phyloP scores from a whole-genome alignment of 2,113 vertebrate genomes.

The Nematolebias whitei region DNA sequence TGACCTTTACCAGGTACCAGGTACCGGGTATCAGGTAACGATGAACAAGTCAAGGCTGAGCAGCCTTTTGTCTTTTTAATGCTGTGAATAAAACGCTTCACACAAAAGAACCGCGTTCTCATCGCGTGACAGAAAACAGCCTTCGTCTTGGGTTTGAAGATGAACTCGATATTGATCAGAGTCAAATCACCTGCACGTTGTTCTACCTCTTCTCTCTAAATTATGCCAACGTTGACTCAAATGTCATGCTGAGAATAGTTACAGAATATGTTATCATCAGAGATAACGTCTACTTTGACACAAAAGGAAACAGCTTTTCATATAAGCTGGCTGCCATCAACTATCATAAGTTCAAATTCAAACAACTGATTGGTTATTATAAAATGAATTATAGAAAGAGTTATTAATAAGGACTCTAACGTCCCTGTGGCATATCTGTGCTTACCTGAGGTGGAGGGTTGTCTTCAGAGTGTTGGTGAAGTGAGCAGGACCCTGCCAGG shows the following conservation, averaged over 20 bases:
- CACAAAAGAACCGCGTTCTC: neutral
- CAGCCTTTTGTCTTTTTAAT: slow-evolving; percentile 8
- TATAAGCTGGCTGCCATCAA: neutral
- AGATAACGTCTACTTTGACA: no score
- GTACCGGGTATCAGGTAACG: slow-evolving; percentile 13
- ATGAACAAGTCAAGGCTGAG: slow-evolving; percentile 44
- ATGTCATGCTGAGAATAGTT: neutral
- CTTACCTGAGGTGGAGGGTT: slow-evolving; percentile 61
- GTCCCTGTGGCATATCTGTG: slow-evolving; percentile 9
- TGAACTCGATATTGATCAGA: neutral
- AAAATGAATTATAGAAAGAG: no score
- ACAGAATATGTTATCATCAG: no score
- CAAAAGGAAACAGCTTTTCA: neutral
- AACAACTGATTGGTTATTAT: no score
- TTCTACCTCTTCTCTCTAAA: neutral
- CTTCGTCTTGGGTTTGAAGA: no score
- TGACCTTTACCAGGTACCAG: slow-evolving; percentile 13
- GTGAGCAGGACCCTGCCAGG: slow-evolving; percentile 22
- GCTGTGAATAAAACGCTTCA: neutral
- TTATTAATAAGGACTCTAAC: no score
- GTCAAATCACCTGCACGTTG: neutral
- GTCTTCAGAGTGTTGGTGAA: slow-evolving; percentile 25
- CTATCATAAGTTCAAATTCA: neutral
- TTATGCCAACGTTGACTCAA: neutral
- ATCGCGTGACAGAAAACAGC: neutral